Percentiles rank a stretch among this genome's conserved stretches.
phyloP scores from a whole-genome alignment of 2,113 vertebrate species.

The Podarcis cretensis region DNA sequence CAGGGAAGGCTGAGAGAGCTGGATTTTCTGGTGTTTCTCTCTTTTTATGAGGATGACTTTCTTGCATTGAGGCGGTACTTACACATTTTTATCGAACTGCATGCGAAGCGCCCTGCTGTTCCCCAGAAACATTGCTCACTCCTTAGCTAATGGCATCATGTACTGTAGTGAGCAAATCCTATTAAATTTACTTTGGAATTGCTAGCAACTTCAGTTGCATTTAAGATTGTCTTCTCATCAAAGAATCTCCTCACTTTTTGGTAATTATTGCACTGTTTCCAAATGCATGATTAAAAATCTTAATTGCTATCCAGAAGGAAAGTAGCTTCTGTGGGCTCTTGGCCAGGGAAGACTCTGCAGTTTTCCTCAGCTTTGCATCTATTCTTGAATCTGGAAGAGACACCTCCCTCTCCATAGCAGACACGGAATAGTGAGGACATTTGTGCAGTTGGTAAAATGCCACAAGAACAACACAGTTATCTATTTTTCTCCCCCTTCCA shows the following conservation, averaged over 20 bases:
- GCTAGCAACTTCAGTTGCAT: background rate
- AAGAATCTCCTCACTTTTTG: rapidly evolving
- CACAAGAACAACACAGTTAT: background rate
- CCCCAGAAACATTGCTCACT: slow-evolving; percentile 41
- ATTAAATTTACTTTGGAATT: slow-evolving; percentile 52
- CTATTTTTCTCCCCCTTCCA: background rate
- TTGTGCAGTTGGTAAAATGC: background rate
- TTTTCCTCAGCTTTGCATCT: background rate
- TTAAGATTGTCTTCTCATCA: slow-evolving; percentile 25
- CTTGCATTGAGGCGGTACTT: background rate
- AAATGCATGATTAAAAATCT: slow-evolving; percentile 31
- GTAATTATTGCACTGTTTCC: slow-evolving; percentile 31
- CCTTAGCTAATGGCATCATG: slow-evolving; percentile 45
- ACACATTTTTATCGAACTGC: slow-evolving; percentile 23
- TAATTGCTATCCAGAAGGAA: background rate
- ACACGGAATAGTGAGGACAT: background rate
- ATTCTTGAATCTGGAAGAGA: background rate
- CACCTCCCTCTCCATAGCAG: background rate
- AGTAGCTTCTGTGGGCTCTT: background rate
- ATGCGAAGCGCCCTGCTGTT: slow-evolving; percentile 28
- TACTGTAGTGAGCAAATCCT: slow-evolving; percentile 25
- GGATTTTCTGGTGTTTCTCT: background rate
- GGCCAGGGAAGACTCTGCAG: background rate
- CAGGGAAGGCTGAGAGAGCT: background rate
- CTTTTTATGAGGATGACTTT: background rate